A percentile compares a stretch with the other conserved stretches of the same genome.
phyloP scores from a whole-genome alignment of 2,888 invertebrate species.

The Coenonympha arcania region DNA sequence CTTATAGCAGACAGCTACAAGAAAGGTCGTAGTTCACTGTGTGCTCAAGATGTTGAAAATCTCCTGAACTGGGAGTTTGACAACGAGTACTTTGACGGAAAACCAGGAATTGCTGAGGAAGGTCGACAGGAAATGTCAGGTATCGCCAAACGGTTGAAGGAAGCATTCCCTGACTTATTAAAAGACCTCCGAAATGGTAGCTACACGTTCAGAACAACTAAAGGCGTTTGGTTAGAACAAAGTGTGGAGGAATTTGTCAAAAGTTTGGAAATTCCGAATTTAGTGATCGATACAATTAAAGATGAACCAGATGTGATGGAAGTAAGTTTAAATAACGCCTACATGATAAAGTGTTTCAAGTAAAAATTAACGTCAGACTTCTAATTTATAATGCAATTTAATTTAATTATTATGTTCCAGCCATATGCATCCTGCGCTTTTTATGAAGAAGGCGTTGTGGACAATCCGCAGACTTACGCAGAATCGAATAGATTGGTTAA shows the following conservation, averaged over 20 bases:
- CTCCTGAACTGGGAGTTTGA: constrained; percentile 45
- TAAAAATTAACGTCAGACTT: no score
- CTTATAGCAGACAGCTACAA: constrained; percentile 44
- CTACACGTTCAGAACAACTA: constrained; percentile 74
- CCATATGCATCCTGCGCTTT: constrained; percentile 58
- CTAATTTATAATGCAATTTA: not conserved
- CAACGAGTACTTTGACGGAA: constrained; percentile 42
- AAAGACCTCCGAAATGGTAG: constrained; percentile 60
- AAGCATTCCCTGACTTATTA: constrained; percentile 58
- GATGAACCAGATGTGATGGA: constrained; percentile 31
- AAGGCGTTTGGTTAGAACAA: constrained; percentile 69
- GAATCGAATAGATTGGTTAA: constrained; percentile 43
- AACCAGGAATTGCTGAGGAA: constrained; percentile 45
- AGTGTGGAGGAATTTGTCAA: constrained; percentile 77
- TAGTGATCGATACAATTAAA: constrained; percentile 29
- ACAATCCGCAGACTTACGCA: constrained; percentile 34
- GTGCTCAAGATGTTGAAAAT: constrained; percentile 62
- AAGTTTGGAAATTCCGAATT: constrained; percentile 47
- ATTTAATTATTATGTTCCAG: constrained; percentile 35
- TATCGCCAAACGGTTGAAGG: constrained; percentile 66
- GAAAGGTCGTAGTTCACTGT: constrained; percentile 52
- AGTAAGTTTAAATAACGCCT: constrained; percentile 37
- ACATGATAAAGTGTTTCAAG: no score
- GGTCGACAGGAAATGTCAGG: constrained; percentile 77
- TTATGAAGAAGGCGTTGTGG: constrained; percentile 50